Base-by-base conservation (phyloP, 2,797 vertebrate genomes). In the Peromyscus attwateri region DNA sequence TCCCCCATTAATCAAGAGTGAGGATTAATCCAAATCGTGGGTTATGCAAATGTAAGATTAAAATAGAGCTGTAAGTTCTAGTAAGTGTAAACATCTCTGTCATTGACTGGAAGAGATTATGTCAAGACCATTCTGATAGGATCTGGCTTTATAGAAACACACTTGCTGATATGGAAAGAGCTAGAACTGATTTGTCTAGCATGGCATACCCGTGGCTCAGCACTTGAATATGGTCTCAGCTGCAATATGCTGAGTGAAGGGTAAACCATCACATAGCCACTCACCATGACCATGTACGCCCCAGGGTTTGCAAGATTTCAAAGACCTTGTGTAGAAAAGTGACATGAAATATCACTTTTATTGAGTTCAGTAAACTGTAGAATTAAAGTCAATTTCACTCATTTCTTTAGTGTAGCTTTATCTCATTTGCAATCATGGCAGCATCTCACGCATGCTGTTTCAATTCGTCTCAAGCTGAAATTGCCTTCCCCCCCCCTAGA, bases 361-460 rank as follows among this genome's bases (percentile, higher is more conserved):
- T 9, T 31, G 31, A 87, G 25, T 92, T 87, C 49, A 75, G 29
- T 34, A 68, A 37, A 19, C 34, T 85, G 13, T 52, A 71, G 25
- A 57, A 95, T 75, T 64, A 88, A 83, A 84, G 70, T 84, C 73
- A 23, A 85, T 75, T 92, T 90, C 57, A 31, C 4, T 82, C 52
- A 16, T 76, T 37, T 73, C 64, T 70, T 37, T 16, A 88, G 73
- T 10, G 17, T 27, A 23, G 37, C 55, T 68, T 37, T 60, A 17
- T 66, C 46, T n/a, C 34, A 37, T 89, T 75, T 79, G 46, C 40
- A 81, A n/a, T 68, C 37, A 23, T 40, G 8, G 82, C 9, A 82
- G 27, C 40, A 46, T 13, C 55, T 6, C 84, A 40, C 17, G 13
- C 23, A 10, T 6, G n/a, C 40, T 62, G 21, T 95, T n/a, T 79